Percentiles rank a stretch among this genome's conserved stretches.
phyloP scores from a whole-genome alignment of 2,113 vertebrate genomes.

The Aplodontia rufa region DNA sequence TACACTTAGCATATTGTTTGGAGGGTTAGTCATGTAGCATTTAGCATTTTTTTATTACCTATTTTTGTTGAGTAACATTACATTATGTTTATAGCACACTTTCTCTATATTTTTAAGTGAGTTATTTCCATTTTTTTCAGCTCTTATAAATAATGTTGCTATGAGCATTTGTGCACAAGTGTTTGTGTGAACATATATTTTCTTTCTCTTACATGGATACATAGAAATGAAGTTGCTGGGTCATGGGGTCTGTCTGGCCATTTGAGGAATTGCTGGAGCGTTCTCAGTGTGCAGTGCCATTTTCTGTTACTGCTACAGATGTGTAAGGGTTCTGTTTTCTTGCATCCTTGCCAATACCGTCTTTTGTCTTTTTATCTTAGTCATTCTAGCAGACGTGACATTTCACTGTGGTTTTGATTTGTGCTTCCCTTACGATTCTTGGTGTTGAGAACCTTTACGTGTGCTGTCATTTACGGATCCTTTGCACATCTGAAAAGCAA shows the following conservation, averaged over 20 bases:
- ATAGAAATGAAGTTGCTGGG: not conserved
- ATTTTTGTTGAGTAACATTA: not conserved
- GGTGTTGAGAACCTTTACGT: not conserved
- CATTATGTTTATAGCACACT: not conserved
- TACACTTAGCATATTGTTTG: not conserved
- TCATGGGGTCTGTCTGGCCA: not conserved
- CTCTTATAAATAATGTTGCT: not conserved
- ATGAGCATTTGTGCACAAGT: not conserved
- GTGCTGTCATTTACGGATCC: not conserved
- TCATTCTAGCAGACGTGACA: not conserved
- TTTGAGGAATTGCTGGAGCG: not conserved
- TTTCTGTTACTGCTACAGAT: not conserved
- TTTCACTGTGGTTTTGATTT: not conserved
- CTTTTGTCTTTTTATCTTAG: not conserved
- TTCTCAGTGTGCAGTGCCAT: not conserved
- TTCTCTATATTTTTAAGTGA: not conserved
- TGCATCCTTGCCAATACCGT: not conserved
- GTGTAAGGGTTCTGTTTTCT: not conserved
- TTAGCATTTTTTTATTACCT: not conserved
- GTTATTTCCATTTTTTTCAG: not conserved
- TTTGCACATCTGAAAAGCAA: not conserved
- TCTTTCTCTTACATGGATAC: not conserved
- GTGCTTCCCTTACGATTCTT: not conserved
- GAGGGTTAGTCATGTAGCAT: too few relatives aligned
- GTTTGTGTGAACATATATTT: not conserved